A percentile compares a stretch with the other conserved stretches of the same genome.
Evolutionary conservation across 2,888 invertebrate species (phyloP).

Genomic region (Trisateles emortualis): DNA sequence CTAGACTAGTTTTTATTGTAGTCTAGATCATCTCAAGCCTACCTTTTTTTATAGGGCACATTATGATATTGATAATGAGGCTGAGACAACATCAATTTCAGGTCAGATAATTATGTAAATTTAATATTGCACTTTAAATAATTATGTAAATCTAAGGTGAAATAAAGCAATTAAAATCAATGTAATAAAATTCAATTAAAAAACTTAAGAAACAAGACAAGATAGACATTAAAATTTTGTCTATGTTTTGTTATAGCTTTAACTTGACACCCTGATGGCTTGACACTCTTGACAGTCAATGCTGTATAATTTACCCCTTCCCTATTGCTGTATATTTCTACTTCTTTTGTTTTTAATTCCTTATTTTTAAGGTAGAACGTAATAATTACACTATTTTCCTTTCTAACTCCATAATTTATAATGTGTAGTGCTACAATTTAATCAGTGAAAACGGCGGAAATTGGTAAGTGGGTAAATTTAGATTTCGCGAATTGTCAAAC

Average conservation of each 20-base stretch:
- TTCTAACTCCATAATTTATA: constrained; percentile 29
- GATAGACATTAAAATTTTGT: too few relatives aligned
- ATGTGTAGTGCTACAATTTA: constrained; percentile 35
- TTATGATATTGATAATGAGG: too few relatives aligned
- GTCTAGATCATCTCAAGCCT: too few relatives aligned
- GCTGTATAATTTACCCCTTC: constrained; percentile 44
- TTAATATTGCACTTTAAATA: too few relatives aligned
- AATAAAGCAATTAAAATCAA: too few relatives aligned
- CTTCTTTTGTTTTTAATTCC: constrained; percentile 53
- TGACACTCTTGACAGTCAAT: constrained; percentile 20
- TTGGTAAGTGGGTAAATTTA: constrained; percentile 58
- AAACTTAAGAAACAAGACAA: too few relatives aligned
- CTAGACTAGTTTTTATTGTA: too few relatives aligned
- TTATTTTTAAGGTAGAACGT: constrained; percentile 32
- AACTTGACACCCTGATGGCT: constrained; percentile 17
- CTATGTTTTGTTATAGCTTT: constrained; percentile 3
- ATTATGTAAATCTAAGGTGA: too few relatives aligned
- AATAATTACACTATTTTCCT: constrained; percentile 23
- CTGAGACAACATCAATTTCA: too few relatives aligned
- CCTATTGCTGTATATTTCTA: constrained; percentile 49
- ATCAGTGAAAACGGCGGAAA: constrained; percentile 40
- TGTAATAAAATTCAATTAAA: too few relatives aligned
- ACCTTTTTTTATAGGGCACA: too few relatives aligned
- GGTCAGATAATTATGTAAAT: too few relatives aligned
- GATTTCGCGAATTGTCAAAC: constrained; percentile 51